These are phyloP conservation scores for Piaya cayana DNA, from an alignment of 2,113 vertebrate genomes.

Conservation along the genomic window DNA sequence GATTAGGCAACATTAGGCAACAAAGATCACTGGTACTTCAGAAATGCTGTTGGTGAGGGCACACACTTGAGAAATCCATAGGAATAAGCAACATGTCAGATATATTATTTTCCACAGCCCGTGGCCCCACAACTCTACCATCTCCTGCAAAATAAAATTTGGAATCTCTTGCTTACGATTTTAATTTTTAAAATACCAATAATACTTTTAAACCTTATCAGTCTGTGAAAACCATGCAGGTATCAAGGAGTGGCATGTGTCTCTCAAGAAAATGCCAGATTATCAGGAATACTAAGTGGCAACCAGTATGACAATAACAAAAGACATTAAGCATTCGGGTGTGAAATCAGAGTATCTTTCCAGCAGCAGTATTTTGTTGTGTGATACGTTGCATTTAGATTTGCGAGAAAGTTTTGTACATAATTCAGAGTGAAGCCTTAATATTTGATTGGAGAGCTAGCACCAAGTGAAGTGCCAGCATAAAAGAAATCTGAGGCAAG, in stretches of 20 bases:
- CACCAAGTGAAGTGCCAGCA: neutral
- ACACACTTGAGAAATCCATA: neutral
- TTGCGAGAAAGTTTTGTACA: neutral
- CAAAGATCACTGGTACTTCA: neutral
- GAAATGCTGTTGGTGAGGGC: neutral
- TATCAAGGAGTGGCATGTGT: rapidly evolving
- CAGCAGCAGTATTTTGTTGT: neutral
- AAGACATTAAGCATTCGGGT: neutral
- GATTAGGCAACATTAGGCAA: no score
- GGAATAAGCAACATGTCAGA: neutral
- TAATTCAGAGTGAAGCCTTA: neutral
- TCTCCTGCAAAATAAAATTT: neutral
- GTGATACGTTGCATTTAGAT: neutral
- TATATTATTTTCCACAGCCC: neutral
- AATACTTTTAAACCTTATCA: neutral
- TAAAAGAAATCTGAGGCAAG: neutral
- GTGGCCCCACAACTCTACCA: neutral
- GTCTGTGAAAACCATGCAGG: neutral
- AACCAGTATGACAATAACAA: neutral
- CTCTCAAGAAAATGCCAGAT: neutral
- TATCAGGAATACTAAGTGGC: neutral
- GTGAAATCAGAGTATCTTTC: conserved; percentile 20
- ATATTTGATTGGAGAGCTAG: neutral
- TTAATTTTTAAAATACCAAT: neutral
- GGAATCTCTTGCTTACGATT: neutral